Conservation (phyloP, 1,140 invertebrate genomes). For the Choristoneura fumiferana region DNA sequence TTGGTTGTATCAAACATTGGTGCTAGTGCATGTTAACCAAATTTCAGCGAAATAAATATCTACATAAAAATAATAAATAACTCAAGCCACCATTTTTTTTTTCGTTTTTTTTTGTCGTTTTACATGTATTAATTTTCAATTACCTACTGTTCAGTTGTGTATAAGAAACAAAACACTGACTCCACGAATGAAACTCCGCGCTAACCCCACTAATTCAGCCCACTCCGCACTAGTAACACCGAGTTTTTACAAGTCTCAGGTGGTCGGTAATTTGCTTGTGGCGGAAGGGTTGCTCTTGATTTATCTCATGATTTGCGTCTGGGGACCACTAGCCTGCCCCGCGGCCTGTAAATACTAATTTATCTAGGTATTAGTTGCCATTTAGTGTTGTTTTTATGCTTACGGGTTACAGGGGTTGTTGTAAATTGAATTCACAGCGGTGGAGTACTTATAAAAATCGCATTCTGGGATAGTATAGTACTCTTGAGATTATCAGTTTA, state of each 20-base stretch:
- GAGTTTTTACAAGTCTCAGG: conserved; percentile 75
- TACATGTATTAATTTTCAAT: too few relatives aligned
- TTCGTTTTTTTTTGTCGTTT: too few relatives aligned
- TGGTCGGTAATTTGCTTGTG: conserved; percentile 70
- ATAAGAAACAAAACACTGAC: not conserved
- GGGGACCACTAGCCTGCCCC: conserved; percentile 52
- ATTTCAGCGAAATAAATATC: too few relatives aligned
- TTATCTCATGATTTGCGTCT: conserved; percentile 61
- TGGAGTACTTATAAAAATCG: too few relatives aligned
- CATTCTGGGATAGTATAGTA: too few relatives aligned
- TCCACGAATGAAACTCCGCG: not conserved
- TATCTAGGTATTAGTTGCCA: conserved; percentile 37
- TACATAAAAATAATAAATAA: too few relatives aligned
- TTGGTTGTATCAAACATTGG: too few relatives aligned
- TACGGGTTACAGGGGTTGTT: not conserved
- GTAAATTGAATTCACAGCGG: too few relatives aligned
- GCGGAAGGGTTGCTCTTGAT: conserved; percentile 69
- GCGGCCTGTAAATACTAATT: conserved; percentile 52
- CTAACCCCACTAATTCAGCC: conserved; percentile 11
- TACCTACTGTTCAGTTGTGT: too few relatives aligned
- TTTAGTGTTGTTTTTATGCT: conserved; percentile 26
- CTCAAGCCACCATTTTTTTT: too few relatives aligned
- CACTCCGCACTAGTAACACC: conserved; percentile 44
- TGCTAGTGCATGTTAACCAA: too few relatives aligned
- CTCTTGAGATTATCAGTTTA: too few relatives aligned